Evolutionary conservation across 2,797 vertebrate genomes (phyloP).

Genomic region (Neoniphon sammara): DNA sequence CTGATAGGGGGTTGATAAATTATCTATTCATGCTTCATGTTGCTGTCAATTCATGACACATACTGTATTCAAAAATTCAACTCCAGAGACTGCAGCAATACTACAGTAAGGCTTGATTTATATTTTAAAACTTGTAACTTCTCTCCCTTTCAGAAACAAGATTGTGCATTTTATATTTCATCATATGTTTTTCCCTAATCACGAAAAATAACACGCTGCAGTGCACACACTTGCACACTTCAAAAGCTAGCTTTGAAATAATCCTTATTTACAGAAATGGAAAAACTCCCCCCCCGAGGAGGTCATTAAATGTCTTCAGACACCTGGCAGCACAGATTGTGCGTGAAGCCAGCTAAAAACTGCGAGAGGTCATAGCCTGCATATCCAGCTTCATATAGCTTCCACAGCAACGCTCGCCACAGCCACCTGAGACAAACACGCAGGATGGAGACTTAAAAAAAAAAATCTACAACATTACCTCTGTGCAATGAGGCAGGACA

Average conservation of each 20-base stretch:
- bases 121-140: neutral
- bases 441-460: constrained; percentile 6
- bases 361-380: neutral
- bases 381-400: neutral
- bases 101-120: neutral
- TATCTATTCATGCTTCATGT: too few species aligned
- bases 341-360: neutral
- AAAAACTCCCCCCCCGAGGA: neutral
- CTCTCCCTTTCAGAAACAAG: neutral
- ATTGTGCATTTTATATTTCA: neutral
- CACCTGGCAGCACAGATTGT: constrained; percentile 21
- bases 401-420: neutral
- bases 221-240: constrained; percentile 8
- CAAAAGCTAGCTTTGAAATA: constrained; percentile 15
- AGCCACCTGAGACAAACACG: constrained; percentile 14
- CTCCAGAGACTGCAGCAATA: neutral
- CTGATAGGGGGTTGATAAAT: too few species aligned
- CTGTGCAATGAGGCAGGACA: constrained; percentile 43
- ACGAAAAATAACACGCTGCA: neutral
- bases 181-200: neutral
- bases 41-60: too few species aligned
- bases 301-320: constrained; percentile 7
- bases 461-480: constrained; percentile 29
- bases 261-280: neutral
- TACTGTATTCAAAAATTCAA: too few species aligned